These are phyloP conservation scores for Leptobrachium ailaonicum DNA, from an alignment of 2,113 vertebrate genomes.

Conservation along the genomic window DNA sequence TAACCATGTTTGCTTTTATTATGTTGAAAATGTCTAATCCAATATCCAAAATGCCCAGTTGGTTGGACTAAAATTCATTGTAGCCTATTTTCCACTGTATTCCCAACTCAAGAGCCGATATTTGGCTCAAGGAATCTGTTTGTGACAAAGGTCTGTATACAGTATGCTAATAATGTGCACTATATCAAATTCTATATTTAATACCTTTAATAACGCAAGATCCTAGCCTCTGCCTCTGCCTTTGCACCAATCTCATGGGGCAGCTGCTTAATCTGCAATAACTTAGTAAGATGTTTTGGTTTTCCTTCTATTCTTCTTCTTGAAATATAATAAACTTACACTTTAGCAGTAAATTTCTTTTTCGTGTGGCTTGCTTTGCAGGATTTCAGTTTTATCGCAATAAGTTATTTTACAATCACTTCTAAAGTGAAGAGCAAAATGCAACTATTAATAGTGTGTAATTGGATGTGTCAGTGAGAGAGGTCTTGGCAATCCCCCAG, in stretches of 20 bases:
- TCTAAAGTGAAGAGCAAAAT: slow-evolving; percentile 12
- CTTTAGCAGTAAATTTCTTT: neutral
- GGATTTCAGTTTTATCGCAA: neutral
- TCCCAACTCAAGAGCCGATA: too few species aligned
- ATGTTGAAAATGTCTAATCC: too few species aligned
- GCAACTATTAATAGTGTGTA: slow-evolving; percentile 28
- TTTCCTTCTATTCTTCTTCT: neutral
- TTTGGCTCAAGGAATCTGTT: too few species aligned
- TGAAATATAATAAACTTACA: neutral
- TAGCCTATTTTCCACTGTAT: too few species aligned
- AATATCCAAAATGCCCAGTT: too few species aligned
- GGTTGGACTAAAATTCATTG: too few species aligned
- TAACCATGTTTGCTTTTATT: too few species aligned
- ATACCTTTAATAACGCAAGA: too few species aligned
- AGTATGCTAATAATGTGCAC: too few species aligned
- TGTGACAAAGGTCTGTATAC: too few species aligned
- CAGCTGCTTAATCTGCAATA: neutral
- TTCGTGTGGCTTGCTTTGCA: neutral
- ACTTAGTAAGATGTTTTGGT: neutral
- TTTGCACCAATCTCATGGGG: neutral
- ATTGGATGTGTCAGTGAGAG: slow-evolving; percentile 18
- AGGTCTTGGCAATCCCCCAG: slow-evolving; percentile 12
- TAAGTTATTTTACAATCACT: neutral
- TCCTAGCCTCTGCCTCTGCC: too few species aligned
- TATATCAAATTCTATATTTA: too few species aligned